These are phyloP conservation scores for Homarus gammarus DNA, from an alignment of 2,888 invertebrate genomes.

Conservation along the genomic window DNA sequence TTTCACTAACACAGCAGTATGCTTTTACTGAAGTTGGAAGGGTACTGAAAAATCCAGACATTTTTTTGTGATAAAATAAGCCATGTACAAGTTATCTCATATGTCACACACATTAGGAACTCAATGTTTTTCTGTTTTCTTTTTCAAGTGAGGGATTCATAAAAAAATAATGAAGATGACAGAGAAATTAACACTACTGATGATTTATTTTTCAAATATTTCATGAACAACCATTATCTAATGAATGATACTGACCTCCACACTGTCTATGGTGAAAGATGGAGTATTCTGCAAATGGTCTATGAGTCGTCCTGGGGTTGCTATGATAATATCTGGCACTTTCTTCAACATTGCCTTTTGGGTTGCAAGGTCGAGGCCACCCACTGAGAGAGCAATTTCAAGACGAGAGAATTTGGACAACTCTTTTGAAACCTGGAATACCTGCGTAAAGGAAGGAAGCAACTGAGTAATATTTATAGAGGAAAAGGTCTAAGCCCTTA, in stretches of 20 bases:
- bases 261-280: constrained; percentile 91
- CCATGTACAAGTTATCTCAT: no score
- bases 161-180: no score
- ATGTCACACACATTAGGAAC: no score
- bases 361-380: constrained; percentile 88
- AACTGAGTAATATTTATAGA: no score
- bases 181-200: no score
- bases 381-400: constrained; percentile 90
- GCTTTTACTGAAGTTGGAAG: no score
- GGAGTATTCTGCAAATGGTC: constrained; percentile 98
- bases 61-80: no score
- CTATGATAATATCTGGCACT: constrained; percentile 97
- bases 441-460: constrained; percentile 79
- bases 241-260: constrained; percentile 87
- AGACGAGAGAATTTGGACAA: constrained; percentile 88
- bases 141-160: neutral
- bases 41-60: no score
- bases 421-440: constrained; percentile 95
- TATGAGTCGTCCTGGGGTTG: constrained; percentile 97
- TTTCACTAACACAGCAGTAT: no score
- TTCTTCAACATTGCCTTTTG: constrained; percentile 90
- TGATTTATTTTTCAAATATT: neutral
- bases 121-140: no score
- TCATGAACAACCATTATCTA: neutral
- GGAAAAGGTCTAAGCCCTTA: no score